These are phyloP conservation scores for Glandiceps talaboti DNA, from an alignment of 53 echinoderm and acorn worm genomes.

Conservation along the genomic window DNA sequence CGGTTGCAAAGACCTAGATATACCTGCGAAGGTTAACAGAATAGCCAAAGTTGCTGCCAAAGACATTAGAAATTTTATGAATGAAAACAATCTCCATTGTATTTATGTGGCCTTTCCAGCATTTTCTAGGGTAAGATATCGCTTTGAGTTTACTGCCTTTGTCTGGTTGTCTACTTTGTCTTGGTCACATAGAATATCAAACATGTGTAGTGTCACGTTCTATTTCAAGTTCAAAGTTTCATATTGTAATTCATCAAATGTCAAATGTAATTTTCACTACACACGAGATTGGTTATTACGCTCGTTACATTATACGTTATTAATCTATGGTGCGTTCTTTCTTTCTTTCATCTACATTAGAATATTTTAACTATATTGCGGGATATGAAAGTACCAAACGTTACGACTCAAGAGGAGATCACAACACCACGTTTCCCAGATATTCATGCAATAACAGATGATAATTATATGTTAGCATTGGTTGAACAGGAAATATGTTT, in stretches of 20 bases:
- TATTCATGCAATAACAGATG: background rate
- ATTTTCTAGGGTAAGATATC: background rate
- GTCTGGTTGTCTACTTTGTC: no score
- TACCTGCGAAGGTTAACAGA: no score
- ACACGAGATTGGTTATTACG: no score
- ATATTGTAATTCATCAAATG: no score
- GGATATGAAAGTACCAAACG: background rate
- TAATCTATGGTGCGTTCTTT: no score
- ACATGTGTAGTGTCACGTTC: no score
- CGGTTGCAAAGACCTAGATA: no score
- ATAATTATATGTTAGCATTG: background rate
- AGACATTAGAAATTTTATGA: background rate
- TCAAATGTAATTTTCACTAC: no score
- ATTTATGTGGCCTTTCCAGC: background rate
- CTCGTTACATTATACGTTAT: no score
- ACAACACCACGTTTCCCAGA: background rate
- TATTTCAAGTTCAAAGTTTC: no score
- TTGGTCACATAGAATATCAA: no score
- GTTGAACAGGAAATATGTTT: background rate
- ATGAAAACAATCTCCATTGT: background rate
- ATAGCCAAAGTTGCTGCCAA: background rate
- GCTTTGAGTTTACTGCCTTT: no score
- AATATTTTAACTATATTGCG: background rate
- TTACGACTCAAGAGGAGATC: background rate
- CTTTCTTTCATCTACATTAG: background rate